A percentile compares a stretch with the other conserved stretches of the same genome.
phyloP scores from a whole-genome alignment of 1,140 invertebrate genomes.

The Drosophila repletoides region DNA sequence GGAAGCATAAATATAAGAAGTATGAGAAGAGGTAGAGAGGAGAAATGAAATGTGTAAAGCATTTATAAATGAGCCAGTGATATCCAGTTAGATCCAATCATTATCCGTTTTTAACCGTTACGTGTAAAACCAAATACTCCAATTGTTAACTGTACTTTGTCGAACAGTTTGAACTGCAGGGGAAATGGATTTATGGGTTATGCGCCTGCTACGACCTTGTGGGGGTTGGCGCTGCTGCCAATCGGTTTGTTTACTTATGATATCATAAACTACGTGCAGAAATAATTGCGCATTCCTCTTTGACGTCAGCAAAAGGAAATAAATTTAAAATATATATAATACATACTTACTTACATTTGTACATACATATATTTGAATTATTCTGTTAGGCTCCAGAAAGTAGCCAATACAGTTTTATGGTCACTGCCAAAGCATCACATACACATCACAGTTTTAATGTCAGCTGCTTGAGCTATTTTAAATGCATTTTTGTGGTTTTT shows the following conservation, averaged over 20 bases:
- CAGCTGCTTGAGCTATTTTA: neutral
- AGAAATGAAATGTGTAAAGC: neutral
- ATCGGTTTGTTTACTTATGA: conserved; percentile 25
- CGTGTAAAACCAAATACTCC: neutral
- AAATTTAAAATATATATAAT: conserved; percentile 26
- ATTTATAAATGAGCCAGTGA: conserved; percentile 3
- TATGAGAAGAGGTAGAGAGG: neutral
- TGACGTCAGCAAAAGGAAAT: conserved; percentile 51
- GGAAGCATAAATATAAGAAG: neutral
- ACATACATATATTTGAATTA: neutral
- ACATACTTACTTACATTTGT: neutral
- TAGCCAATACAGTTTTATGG: neutral
- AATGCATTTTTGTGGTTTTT: neutral
- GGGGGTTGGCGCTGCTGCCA: neutral
- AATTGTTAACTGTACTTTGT: conserved; percentile 28
- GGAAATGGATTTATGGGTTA: conserved; percentile 5
- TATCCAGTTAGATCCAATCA: conserved; percentile 32
- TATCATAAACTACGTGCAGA: conserved; percentile 29
- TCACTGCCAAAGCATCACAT: neutral
- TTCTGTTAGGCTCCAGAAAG: neutral
- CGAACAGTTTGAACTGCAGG: conserved; percentile 24
- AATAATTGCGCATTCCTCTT: conserved; percentile 24
- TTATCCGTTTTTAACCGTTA: conserved; percentile 20
- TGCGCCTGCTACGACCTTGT: conserved; percentile 19
- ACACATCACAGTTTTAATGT: conserved; percentile 10